Evolutionary conservation across 1,140 invertebrate species (phyloP), one percentile per base, ranked within the genome.

Genomic region (Lordiphosa stackelbergi): DNA sequence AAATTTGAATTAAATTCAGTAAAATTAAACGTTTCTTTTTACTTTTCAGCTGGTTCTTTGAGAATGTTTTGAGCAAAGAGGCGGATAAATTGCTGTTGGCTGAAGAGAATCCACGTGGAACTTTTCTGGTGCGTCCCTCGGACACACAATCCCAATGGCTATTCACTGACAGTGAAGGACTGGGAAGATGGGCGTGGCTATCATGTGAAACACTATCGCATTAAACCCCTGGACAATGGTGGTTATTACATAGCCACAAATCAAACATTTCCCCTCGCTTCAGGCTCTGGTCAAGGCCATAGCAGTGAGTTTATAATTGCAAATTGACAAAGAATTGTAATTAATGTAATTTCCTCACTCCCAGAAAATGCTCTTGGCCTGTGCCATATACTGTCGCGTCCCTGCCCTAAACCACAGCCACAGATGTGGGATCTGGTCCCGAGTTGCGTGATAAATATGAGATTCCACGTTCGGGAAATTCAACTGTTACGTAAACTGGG

Each of bases 141-240:
- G 97, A 99, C n/a, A 88, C 93, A 97, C 89, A 96, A 97, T 89
- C 94, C 95, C 40, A 93, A 95, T 64, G 96, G 95, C 24, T 99
- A 96, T 89, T 98, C 97, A 41, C 88, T 98, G 41, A 97, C 96
- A 40, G 96, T 99, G 0, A 95, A 97, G 89, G 97, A 99, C 88
- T 98, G 95, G 93, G 97, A 99, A 85, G 95, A 96, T 86, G 92
- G 92, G 11, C 90, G 96, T 68, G 94, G 95, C 8, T 96, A 97
- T 81, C 96, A 97, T 87, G 97, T 99, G 6, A 99, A 99, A 89
- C 98, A 99, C 88, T 99, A 99, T 89, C 97, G 98, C 89, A 98
- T 98, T 61, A 97, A 98, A 83, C 95, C 96, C 1, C 89, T 98
- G 71, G 97, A 98, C 85, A 95, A 97, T 89, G 97, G 97, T 40